These are phyloP conservation scores for Oryctolagus cuniculus DNA, from an alignment of 2,113 vertebrate species.

Conservation along the genomic window mOryCun1.1 NC_091440.1:105418001-105418500, in stretches of 20 bases:
- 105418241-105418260: neutral
- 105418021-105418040: no score
- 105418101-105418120: neutral
- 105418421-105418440: accelerated
- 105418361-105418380: neutral
- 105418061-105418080: neutral
- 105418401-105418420: neutral
- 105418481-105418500: neutral
- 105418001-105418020: no score
- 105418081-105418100: neutral
- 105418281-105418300: no score
- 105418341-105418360: neutral
- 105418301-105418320: neutral
- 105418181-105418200: neutral
- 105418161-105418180: neutral
- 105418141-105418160: neutral
- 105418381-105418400: neutral
- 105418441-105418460: neutral
- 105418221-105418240: conserved; percentile 41
- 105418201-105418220: neutral
- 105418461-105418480: neutral
- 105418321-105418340: neutral
- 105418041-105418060: neutral
- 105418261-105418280: neutral
- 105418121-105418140: neutral